phyloP scores from a whole-genome alignment of 1,140 invertebrate genomes.

The Probaryconus sp. region DNA sequence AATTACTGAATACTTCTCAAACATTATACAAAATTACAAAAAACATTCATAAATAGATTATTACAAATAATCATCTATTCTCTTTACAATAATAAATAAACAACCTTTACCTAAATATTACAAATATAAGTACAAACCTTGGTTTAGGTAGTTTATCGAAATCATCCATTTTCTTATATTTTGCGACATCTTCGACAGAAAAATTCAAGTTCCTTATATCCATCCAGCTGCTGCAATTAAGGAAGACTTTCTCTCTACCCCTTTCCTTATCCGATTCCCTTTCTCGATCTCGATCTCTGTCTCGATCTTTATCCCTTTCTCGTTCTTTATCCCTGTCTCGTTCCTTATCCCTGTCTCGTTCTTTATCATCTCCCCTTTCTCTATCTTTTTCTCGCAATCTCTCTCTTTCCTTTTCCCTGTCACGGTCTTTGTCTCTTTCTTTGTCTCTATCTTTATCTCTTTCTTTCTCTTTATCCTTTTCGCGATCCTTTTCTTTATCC shows the following conservation, averaged over 20 bases:
- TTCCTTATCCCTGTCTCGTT: conserved; percentile 10
- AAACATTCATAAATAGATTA: too few relatives aligned
- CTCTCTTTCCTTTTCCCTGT: conserved; percentile 17
- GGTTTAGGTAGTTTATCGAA: conserved; percentile 59
- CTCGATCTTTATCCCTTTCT: conserved; percentile 57
- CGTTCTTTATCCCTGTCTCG: conserved; percentile 48
- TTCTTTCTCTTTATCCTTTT: conserved; percentile 34
- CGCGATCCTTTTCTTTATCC: conserved; percentile 18
- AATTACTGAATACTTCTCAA: too few relatives aligned
- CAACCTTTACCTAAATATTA: conserved; percentile 3
- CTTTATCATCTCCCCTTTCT: conserved; percentile 10
- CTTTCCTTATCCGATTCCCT: conserved; percentile 58
- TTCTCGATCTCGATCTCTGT: conserved; percentile 48
- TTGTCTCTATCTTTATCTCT: conserved; percentile 29
- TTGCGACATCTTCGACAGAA: conserved; percentile 64
- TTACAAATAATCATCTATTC: too few relatives aligned
- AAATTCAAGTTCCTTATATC: conserved; percentile 67
- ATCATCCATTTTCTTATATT: conserved; percentile 60
- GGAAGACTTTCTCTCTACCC: conserved; percentile 64
- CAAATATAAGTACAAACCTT: conserved; percentile 50
- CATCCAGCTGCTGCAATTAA: conserved; percentile 66
- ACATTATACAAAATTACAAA: too few relatives aligned
- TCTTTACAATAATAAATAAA: conserved; percentile 13
- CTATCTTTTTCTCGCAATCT: conserved; percentile 13
- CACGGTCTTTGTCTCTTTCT: conserved; percentile 10